Evolutionary conservation across 2,113 vertebrate genomes (phyloP), one percentile per base, ranked within the genome.

Genomic region (Talpa occidentalis): DNA sequence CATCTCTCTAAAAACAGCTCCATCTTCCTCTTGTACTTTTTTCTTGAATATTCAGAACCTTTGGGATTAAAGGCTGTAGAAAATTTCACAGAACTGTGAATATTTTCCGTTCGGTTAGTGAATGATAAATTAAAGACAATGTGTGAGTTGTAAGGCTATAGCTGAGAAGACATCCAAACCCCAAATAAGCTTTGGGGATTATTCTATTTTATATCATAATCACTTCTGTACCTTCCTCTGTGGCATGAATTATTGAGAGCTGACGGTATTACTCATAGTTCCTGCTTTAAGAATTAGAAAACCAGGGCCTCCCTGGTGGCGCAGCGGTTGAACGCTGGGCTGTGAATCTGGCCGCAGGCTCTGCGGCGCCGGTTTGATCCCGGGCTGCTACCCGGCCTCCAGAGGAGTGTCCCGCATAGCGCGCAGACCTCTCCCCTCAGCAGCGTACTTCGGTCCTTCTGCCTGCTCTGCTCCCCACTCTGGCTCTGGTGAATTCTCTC

Each of bases 1-100:
- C 99, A 99, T 90, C 97, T 97, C 81, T 99, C 99, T 95, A 98
- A 15, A 93, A 99, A 99, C 76, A 83, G 94, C 21, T 98, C 98
- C 97, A 99, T 97, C 94, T 99, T 98, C 98, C 95, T 98, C 96
- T 97, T 99, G 98, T 99, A 99, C 93, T 95, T 98, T 94, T 98
- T 98, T 54, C 98, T 98, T 84, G 91, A 93, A 22, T 98, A 97
- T 85, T 98, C 98, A 10, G 98, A 97, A 96, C 97, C 99, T 77
- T 97, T 97, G 32, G 97, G 98, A 96, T 99, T 99, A 97, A 99
- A 98, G 16, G 99, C 99, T 99, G 97, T 30, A 79, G 92, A 86
- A 95, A 89, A 93, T 3, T 37, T 78, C 32, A 97, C 10, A 94
- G 74, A 84, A 52, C 2, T 88, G 47, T 97, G 44, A 97, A 66